Percentiles rank a stretch among this genome's conserved stretches.
phyloP scores from a whole-genome alignment of 2,797 vertebrate genomes.

The Sebastes reedi region DNA sequence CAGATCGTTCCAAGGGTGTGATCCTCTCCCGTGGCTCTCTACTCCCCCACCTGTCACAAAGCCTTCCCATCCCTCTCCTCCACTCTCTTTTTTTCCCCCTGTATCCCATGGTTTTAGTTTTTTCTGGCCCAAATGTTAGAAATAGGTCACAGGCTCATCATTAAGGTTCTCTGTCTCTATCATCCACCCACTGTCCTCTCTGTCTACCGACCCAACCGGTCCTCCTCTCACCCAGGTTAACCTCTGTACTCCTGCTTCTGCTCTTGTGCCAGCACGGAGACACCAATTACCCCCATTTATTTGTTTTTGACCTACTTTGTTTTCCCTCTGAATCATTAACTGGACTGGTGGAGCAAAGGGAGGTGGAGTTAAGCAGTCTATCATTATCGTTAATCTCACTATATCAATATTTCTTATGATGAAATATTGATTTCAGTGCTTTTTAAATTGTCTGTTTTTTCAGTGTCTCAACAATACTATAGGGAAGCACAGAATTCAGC shows the following conservation, averaged over 20 bases:
- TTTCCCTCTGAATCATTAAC: slow-evolving; percentile 24
- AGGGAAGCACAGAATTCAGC: background rate
- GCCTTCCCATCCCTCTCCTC: slow-evolving; percentile 22
- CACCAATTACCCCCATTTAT: background rate
- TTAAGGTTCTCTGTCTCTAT: slow-evolving; percentile 29
- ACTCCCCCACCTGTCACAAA: slow-evolving; percentile 42
- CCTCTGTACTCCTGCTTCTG: background rate
- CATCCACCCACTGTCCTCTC: slow-evolving; percentile 2
- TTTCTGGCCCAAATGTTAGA: slow-evolving; percentile 36
- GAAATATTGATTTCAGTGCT: background rate
- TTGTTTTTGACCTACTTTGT: slow-evolving; percentile 40
- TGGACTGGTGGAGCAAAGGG: background rate
- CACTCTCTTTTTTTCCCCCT: slow-evolving; percentile 1
- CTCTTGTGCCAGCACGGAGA: background rate
- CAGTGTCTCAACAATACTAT: background rate
- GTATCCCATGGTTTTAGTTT: slow-evolving; percentile 26
- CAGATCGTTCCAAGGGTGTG: slow-evolving; percentile 18
- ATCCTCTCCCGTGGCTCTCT: slow-evolving; percentile 18
- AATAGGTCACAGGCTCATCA: slow-evolving; percentile 59
- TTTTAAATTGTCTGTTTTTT: background rate
- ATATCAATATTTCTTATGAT: background rate
- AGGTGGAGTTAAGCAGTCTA: background rate
- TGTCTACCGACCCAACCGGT: slow-evolving; percentile 11
- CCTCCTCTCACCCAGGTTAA: background rate
- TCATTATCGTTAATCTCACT: background rate